Evolutionary conservation across 2,113 vertebrate genomes (phyloP).

Genomic region (Notarius lentiginosus): DNA sequence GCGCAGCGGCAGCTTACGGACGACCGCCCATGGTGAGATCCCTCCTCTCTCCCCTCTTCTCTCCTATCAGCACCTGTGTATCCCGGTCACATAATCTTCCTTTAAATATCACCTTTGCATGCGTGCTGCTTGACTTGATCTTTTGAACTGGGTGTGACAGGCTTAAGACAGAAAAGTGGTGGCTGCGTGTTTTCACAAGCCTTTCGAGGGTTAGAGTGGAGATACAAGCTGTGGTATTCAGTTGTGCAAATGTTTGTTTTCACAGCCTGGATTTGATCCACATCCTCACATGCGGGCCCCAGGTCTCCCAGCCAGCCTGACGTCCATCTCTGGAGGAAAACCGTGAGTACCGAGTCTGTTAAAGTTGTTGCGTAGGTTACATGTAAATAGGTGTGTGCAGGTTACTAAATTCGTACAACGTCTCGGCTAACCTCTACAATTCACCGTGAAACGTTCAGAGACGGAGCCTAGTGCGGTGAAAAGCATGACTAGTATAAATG

Average conservation of each 20-base stretch:
- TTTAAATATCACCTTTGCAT: conserved; percentile 37
- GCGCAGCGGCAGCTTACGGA: conserved; percentile 82
- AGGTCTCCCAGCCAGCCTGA: conserved; percentile 85
- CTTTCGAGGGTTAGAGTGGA: neutral
- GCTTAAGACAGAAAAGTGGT: conserved; percentile 19
- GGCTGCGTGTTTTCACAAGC: conserved; percentile 30
- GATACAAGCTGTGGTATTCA: conserved; percentile 9
- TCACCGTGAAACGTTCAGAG: neutral
- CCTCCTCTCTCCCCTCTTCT: conserved; percentile 50
- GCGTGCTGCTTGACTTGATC: conserved; percentile 22
- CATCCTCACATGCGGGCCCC: conserved; percentile 91
- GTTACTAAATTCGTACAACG: neutral
- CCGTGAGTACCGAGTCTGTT: conserved; percentile 76
- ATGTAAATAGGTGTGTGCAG: neutral
- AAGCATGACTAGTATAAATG: neutral
- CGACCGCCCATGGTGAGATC: conserved; percentile 89
- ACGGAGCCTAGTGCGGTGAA: neutral
- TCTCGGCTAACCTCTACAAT: neutral
- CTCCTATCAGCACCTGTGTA: neutral
- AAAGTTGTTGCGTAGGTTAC: neutral
- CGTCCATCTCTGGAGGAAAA: conserved; percentile 92
- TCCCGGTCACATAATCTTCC: neutral
- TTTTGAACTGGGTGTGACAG: conserved; percentile 29
- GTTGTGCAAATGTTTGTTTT: conserved; percentile 13
- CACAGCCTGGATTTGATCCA: conserved; percentile 90